phyloP scores from a whole-genome alignment of 2,113 vertebrate genomes.

The Callopanchax toddi region DNA sequence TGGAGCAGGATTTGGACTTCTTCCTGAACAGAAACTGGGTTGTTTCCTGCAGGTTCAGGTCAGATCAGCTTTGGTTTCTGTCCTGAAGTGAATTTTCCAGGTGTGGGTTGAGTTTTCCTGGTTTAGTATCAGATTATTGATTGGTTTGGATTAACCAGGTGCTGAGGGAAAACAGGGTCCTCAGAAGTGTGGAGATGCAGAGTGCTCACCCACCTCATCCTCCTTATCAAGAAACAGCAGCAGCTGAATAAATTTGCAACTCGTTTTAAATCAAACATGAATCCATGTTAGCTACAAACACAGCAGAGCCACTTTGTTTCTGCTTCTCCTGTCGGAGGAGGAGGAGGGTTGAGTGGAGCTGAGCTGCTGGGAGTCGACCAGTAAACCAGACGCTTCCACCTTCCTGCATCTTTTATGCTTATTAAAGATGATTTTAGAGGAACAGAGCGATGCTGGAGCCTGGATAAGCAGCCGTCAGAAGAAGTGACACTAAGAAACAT shows the following conservation, averaged over 20 bases:
- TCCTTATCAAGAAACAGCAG: constrained; percentile 34
- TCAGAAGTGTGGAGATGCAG: no score
- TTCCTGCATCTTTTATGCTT: constrained; percentile 31
- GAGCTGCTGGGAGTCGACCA: constrained; percentile 41
- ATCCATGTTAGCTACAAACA: constrained; percentile 40
- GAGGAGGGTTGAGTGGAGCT: neutral
- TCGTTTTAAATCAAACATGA: constrained; percentile 56
- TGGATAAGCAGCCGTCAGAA: no score
- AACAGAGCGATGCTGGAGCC: neutral
- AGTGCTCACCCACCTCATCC: neutral
- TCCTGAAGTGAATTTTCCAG: no score
- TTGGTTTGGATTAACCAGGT: no score
- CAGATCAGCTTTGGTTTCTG: no score
- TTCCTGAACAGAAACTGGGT: no score
- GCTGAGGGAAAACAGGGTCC: no score
- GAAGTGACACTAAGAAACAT: no score
- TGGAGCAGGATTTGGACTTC: no score
- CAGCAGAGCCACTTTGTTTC: constrained; percentile 1
- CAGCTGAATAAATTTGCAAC: constrained; percentile 51
- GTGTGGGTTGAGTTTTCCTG: no score
- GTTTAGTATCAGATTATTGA: no score
- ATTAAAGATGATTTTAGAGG: neutral
- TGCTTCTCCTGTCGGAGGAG: neutral
- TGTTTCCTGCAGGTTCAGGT: no score
- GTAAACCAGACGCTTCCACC: constrained; percentile 18